Base-by-base conservation (phyloP, 1,140 invertebrate species). In the Zaprionus camerounensis region DNA sequence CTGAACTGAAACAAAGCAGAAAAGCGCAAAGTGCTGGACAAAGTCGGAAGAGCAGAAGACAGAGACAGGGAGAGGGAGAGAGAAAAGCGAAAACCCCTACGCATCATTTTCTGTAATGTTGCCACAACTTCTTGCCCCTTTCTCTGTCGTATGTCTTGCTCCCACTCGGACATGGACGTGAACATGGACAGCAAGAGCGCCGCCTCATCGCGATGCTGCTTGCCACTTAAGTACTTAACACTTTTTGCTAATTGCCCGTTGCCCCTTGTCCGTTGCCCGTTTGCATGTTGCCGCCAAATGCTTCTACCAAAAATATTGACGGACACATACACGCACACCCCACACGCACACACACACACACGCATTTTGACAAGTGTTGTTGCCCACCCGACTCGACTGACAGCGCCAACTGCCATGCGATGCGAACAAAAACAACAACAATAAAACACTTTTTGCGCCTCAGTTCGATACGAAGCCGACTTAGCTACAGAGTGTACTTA, bases 161-260 rank as follows among this genome's bases (percentile, higher is more conserved):
- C 34, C 20, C 13, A 34, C 28, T 51, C 20, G 59, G 34, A 83
- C 69, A 73, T 78, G 59, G 55, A 71, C 44, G 56, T 73, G 75
- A 67, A 66, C 44, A 73, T 71, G 56, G 20, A 71, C 63, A 68
- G 61, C 64, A 75, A 77, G 73, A 80, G 51, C 77, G 71, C 81
- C 81, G 65, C 75, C 70, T 67, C 63, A 20, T n/a, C 69, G 53
- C 63, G 44, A 57, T 46, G 49, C 67, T 79, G 49, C 72, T 76
- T 74, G 86, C 86, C 86, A 85, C 85, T 90, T 91, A 90, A 90
- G 85, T 90, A 90, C 85, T 90, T 90, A 90, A 90, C 85, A 90
- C 85, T 91, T 82, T 90, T 90, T 77, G 81, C 85, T 90, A 90
- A 90, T 90, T 90, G 85, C 72, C 79, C 81, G 65, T 71, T 90